Percentiles rank a stretch among this genome's conserved stretches.
These are phyloP conservation scores for Xiphydria camelus DNA, from an alignment of 2,888 invertebrate species.

Conservation along the genomic window DNA sequence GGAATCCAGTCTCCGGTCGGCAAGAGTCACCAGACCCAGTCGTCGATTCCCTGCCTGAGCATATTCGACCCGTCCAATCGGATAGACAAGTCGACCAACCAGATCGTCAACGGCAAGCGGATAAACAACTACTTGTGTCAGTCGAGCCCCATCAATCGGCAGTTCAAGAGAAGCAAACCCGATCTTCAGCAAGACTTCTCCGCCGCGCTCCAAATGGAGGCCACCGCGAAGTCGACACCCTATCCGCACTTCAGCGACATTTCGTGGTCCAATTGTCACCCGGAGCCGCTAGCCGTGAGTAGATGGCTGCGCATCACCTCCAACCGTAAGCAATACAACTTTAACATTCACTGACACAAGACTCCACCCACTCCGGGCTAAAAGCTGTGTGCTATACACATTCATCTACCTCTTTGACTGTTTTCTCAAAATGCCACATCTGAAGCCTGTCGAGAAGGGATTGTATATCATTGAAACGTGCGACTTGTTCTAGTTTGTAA, in stretches of 20 bases:
- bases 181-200: slow-evolving; percentile 42
- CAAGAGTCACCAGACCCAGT: slow-evolving; percentile 25
- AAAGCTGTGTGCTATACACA: slow-evolving; percentile 33
- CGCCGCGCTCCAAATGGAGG: slow-evolving; percentile 50
- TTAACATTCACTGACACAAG: slow-evolving; percentile 58
- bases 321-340: slow-evolving; percentile 56
- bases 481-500: no score
- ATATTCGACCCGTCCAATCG: slow-evolving; percentile 46
- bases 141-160: slow-evolving; percentile 29
- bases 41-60: slow-evolving; percentile 40
- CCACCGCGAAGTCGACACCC: slow-evolving; percentile 48
- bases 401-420: slow-evolving; percentile 30
- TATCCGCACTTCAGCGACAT: slow-evolving; percentile 52
- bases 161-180: slow-evolving; percentile 40
- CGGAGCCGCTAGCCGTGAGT: slow-evolving; percentile 56
- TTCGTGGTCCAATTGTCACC: slow-evolving; percentile 55
- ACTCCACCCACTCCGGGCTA: slow-evolving; percentile 57
- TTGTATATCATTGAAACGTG: no score
- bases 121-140: slow-evolving; percentile 34
- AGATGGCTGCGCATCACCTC: slow-evolving; percentile 55
- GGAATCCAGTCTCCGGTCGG: slow-evolving; percentile 37
- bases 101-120: slow-evolving; percentile 45
- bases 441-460: slow-evolving; percentile 47
- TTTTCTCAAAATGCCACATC: slow-evolving; percentile 27
- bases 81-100: slow-evolving; percentile 25